phyloP scores from a whole-genome alignment of 2,888 invertebrate species.

The Sesia apiformis region DNA sequence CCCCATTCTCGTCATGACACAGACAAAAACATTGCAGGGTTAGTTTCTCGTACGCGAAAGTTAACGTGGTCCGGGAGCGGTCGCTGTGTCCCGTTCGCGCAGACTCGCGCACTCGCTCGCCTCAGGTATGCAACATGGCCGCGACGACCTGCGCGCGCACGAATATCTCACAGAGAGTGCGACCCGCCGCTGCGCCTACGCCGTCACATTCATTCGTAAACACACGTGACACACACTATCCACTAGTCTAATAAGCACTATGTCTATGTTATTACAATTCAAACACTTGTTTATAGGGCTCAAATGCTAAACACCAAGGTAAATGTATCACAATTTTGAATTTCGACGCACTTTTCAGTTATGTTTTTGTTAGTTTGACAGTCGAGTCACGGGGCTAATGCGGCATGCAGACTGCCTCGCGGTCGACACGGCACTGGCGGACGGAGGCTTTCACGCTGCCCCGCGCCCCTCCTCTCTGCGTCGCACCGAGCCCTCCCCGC shows the following conservation, averaged over 20 bases:
- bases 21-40: slow-evolving; percentile 56
- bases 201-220: slow-evolving; percentile 69
- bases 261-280: background rate
- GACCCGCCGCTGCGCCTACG: slow-evolving; percentile 68
- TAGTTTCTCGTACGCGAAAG: slow-evolving; percentile 54
- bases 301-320: slow-evolving; percentile 2
- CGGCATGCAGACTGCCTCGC: slow-evolving; percentile 54
- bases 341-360: slow-evolving; percentile 29
- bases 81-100: slow-evolving; percentile 67
- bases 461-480: slow-evolving; percentile 45
- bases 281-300: background rate
- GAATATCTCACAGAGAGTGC: slow-evolving; percentile 71
- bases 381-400: slow-evolving; percentile 20
- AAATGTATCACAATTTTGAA: slow-evolving; percentile 30
- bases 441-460: slow-evolving; percentile 56
- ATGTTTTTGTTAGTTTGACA: slow-evolving; percentile 43
- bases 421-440: slow-evolving; percentile 63
- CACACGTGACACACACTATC: slow-evolving; percentile 67
- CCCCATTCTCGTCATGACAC: slow-evolving; percentile 64
- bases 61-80: slow-evolving; percentile 44
- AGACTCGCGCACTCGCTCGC: slow-evolving; percentile 62
- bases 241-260: slow-evolving; percentile 8
- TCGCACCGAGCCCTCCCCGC: slow-evolving; percentile 34
- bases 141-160: slow-evolving; percentile 69
- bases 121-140: slow-evolving; percentile 75